phyloP scores from a whole-genome alignment of 2,888 invertebrate genomes.

The Eupithecia insigniata region DNA sequence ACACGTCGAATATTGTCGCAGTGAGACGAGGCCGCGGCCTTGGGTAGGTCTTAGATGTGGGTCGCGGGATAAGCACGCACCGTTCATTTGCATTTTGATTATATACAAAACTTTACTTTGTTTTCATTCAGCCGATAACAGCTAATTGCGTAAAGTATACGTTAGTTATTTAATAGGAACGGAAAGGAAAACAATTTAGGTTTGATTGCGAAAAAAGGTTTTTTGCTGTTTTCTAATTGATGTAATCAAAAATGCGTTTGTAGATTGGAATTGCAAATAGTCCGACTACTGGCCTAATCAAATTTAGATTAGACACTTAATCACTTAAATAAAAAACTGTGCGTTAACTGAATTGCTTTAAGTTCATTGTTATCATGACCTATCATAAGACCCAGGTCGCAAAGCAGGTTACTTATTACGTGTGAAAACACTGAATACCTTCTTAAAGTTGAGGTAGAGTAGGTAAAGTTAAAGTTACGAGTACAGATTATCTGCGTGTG shows the following conservation, averaged over 20 bases:
- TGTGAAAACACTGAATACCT: neutral
- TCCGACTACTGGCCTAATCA: neutral
- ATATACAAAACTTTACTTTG: conserved; percentile 58
- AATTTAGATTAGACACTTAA: neutral
- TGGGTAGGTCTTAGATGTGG: conserved; percentile 70
- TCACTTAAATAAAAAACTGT: neutral
- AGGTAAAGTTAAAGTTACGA: neutral
- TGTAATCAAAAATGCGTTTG: conserved; percentile 32
- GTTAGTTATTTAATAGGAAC: conserved; percentile 50
- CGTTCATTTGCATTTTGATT: conserved; percentile 82
- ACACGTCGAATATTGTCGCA: conserved; percentile 55
- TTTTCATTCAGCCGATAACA: conserved; percentile 63
- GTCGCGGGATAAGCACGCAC: conserved; percentile 77
- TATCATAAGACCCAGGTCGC: neutral
- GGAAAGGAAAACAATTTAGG: conserved; percentile 49
- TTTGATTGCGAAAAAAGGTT: conserved; percentile 20
- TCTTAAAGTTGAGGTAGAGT: neutral
- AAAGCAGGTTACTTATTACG: neutral
- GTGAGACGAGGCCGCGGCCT: conserved; percentile 72
- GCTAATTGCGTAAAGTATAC: conserved; percentile 73
- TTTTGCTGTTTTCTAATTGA: conserved; percentile 10
- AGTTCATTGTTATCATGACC: neutral
- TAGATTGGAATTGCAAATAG: conserved; percentile 19
- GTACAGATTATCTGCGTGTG: neutral
- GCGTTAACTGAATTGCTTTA: neutral